Base-by-base conservation (phyloP, 2,797 vertebrate genomes). In the Columba guinea region DNA sequence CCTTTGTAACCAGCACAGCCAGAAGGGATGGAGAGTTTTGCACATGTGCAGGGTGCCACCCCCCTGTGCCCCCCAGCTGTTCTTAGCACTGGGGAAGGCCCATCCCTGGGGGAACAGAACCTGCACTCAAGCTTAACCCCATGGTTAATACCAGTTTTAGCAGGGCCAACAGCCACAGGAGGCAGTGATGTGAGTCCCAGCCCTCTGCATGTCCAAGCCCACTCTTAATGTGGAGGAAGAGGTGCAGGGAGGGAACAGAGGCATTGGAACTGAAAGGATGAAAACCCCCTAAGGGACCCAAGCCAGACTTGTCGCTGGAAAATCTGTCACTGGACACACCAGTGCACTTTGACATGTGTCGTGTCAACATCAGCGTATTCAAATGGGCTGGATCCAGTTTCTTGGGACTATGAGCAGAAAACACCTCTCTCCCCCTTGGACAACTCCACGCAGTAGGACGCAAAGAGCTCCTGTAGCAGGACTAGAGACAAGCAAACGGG, bases 171-270 rank as follows among this genome's bases (percentile, higher is more conserved):
- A 21, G 34, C 28, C 24, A 13, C 0, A 22, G 28, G 26, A 34
- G 59, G 20, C 0, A 2, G 26, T 1, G 2, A 21, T 16, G 58
- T 0, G 4, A 62, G 41, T 8, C 21, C n/a, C 59, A 27, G 59
- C 22, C 28, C 26, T 28, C 22, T 35, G 35, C 46, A 8, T 3
- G 17, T 12, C 64, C n/a, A 14, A 81, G 44, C 20, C 59, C 26
- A 8, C 24, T 4, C 16, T 7, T 46, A 16, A 51, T 4, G 32
- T 8, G 0, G 3, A 55, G 64, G 58, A 52, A 62, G 20, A 39
- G 30, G 41, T 35, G 22, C 35, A 2, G 11, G 49, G n/a, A 73
- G 27, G 64, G 53, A 41, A 41, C 0, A 77, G n/a, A 53, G 37
- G 34, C 11, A 32, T 30, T 30, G 37, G 46, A 64, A 73, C 8